Evolutionary conservation across 2,113 vertebrate genomes (phyloP).

Genomic region (Narcine bancroftii): DNA sequence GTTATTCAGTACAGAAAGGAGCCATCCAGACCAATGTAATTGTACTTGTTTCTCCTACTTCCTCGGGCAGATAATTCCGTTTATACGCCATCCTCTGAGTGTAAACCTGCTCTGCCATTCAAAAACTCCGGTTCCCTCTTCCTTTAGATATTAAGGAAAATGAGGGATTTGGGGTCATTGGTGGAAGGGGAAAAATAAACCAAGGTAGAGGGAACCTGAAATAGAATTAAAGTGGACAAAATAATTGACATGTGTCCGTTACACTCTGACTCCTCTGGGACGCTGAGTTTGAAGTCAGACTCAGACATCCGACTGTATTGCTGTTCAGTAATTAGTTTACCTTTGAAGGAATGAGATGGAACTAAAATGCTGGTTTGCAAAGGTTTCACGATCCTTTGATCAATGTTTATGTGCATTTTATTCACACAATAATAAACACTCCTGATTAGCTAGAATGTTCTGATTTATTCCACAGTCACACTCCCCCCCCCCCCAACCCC

Average conservation of each 20-base stretch:
- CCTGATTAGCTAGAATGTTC: not conserved
- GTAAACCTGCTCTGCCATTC: too few relatives aligned
- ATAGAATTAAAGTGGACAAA: constrained; percentile 48
- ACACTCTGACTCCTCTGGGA: constrained; percentile 47
- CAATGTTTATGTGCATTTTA: not conserved
- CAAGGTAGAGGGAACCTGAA: constrained; percentile 44
- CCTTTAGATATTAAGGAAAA: too few relatives aligned
- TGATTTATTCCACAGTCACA: not conserved
- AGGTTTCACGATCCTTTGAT: constrained; percentile 48
- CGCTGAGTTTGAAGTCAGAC: constrained; percentile 51
- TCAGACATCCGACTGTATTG: constrained; percentile 56
- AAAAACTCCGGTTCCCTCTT: too few relatives aligned
- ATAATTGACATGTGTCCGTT: constrained; percentile 54
- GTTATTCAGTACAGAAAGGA: too few relatives aligned
- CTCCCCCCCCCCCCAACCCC: not conserved
- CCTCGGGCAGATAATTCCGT: too few relatives aligned
- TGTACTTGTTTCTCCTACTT: too few relatives aligned
- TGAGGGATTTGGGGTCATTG: too few relatives aligned
- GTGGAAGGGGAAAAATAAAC: too few relatives aligned
- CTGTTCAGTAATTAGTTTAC: constrained; percentile 69
- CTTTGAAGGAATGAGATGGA: not conserved
- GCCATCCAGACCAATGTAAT: too few relatives aligned
- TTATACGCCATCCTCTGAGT: too few relatives aligned
- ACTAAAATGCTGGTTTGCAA: constrained; percentile 66
- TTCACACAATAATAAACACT: not conserved